phyloP scores from a whole-genome alignment of 2,113 vertebrate genomes.

The Melierax canorus region DNA sequence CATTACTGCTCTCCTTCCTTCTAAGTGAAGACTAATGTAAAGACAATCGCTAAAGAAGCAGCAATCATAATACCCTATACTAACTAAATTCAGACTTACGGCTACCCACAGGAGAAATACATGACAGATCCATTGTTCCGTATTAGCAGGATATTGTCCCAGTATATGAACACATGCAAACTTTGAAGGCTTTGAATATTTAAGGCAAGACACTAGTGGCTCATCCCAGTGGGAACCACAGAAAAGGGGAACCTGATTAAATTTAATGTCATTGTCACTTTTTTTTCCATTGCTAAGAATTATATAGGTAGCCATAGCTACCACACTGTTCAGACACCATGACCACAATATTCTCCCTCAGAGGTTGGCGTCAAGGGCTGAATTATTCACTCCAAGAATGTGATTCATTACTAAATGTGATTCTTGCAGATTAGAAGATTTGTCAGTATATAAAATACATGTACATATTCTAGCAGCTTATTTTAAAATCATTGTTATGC shows the following conservation, averaged over 20 bases:
- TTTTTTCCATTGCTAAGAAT: conserved; percentile 88
- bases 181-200: conserved; percentile 83
- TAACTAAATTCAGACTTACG: conserved; percentile 70
- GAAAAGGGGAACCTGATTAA: conserved; percentile 97
- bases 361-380: conserved; percentile 79
- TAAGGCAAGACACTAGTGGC: conserved; percentile 83
- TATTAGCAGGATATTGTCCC: conserved; percentile 81
- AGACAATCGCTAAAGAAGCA: conserved; percentile 65
- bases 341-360: conserved; percentile 88
- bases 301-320: conserved; percentile 97
- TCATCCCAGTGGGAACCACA: conserved; percentile 90
- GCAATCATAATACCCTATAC: conserved; percentile 68
- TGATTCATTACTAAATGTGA: conserved; percentile 76
- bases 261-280: conserved; percentile 97
- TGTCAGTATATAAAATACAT: conserved; percentile 63
- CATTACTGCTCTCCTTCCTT: conserved; percentile 57
- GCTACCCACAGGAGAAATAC: conserved; percentile 75
- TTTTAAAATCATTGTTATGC: not conserved
- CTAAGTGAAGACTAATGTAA: conserved; percentile 69
- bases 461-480: conserved; percentile 6
- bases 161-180: conserved; percentile 80
- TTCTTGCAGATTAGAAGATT: conserved; percentile 73
- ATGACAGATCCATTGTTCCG: conserved; percentile 84
- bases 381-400: conserved; percentile 83
- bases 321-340: conserved; percentile 89